phyloP scores from a whole-genome alignment of 2,888 invertebrate species.

The Macrosoma leucophasiata region DNA sequence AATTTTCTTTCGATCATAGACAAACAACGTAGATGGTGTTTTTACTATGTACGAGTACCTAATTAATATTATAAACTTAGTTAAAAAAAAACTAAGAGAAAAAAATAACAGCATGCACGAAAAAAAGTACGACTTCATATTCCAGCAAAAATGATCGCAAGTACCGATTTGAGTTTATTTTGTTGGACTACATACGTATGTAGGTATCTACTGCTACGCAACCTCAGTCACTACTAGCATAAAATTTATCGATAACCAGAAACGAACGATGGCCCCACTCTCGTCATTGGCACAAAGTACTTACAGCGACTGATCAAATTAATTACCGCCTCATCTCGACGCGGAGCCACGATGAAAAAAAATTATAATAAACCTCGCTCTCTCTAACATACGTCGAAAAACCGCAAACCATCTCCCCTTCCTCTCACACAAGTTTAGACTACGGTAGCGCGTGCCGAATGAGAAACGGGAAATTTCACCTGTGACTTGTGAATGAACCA shows the following conservation, averaged over 20 bases:
- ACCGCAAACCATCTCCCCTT: conserved; percentile 24
- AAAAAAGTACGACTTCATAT: no score
- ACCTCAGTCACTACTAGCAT: no score
- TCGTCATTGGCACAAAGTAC: conserved; percentile 45
- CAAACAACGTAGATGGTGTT: no score
- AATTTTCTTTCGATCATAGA: no score
- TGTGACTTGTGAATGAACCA: conserved; percentile 54
- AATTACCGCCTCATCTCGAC: conserved; percentile 68
- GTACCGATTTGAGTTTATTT: no score
- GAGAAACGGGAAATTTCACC: conserved; percentile 64
- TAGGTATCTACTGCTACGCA: no score
- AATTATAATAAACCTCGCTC: conserved; percentile 34
- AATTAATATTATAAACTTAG: no score
- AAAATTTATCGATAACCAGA: not conserved
- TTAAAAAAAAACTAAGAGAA: no score
- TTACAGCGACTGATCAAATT: conserved; percentile 67
- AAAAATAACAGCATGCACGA: no score
- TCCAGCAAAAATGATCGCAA: no score
- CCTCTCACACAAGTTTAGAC: conserved; percentile 32
- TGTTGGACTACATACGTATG: no score
- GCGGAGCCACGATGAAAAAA: conserved; percentile 51
- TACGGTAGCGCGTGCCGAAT: conserved; percentile 64
- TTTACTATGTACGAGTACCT: no score
- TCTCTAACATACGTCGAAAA: conserved; percentile 31
- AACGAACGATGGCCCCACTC: conserved; percentile 22